Evolutionary conservation across 1,140 invertebrate genomes (phyloP).

Genomic region (Cephus cinctus): DNA sequence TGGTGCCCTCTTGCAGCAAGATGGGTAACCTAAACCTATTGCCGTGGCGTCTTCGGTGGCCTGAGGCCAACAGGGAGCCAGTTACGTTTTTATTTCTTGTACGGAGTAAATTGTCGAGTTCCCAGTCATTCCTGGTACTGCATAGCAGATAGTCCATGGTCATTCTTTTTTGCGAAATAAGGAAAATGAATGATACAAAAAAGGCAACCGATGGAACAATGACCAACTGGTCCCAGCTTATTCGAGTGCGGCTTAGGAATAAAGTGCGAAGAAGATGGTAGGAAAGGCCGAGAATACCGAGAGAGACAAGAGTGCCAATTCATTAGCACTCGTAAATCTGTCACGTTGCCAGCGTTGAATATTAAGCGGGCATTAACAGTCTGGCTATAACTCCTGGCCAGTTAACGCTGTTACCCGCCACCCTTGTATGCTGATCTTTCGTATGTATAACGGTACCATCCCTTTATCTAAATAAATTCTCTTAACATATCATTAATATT

Average conservation of each 20-base stretch:
- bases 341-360: slow-evolving; percentile 49
- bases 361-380: slow-evolving; percentile 50
- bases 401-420: slow-evolving; percentile 39
- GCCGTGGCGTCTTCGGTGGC: slow-evolving; percentile 24
- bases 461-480: too few species aligned
- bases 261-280: too few species aligned
- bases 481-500: too few species aligned
- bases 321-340: slow-evolving; percentile 57
- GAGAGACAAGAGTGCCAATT: slow-evolving; percentile 45
- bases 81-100: too few species aligned
- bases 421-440: too few species aligned
- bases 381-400: slow-evolving; percentile 50
- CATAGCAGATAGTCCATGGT: too few species aligned
- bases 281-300: slow-evolving; percentile 13
- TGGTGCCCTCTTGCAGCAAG: slow-evolving; percentile 11
- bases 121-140: too few species aligned
- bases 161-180: too few species aligned
- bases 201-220: slow-evolving; percentile 2
- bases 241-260: background rate
- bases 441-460: too few species aligned
- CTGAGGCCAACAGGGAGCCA: slow-evolving; percentile 54
- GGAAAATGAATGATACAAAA: background rate
- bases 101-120: too few species aligned
- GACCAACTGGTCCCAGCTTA: slow-evolving; percentile 13
- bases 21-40: background rate